Evolutionary conservation across 2,888 invertebrate species (phyloP).

Genomic region (Podotricha telesiphe): DNA sequence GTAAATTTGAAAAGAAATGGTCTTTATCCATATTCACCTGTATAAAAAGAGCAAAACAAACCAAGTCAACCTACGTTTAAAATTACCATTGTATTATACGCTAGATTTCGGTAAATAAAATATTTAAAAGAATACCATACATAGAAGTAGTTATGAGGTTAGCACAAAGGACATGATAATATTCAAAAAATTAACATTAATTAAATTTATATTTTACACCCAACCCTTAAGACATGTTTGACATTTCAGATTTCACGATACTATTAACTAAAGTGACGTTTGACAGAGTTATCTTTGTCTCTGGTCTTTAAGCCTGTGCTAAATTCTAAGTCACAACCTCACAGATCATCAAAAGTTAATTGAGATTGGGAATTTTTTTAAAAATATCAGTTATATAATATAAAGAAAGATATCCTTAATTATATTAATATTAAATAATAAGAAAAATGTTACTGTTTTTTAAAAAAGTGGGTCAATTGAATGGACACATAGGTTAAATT

Average conservation of each 20-base stretch:
- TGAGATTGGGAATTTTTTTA: no score
- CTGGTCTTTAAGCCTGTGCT: no score
- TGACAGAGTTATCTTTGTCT: not conserved
- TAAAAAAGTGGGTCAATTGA: no score
- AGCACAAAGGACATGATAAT: slow-evolving; percentile 5
- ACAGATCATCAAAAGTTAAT: no score
- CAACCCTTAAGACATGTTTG: not conserved
- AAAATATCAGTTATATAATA: no score
- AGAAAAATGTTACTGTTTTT: no score
- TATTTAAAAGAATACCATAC: not conserved
- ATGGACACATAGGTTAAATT: no score
- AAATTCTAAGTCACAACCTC: no score
- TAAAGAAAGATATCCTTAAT: no score
- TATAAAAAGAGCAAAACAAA: slow-evolving; percentile 14
- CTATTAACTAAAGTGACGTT: not conserved
- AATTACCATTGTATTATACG: slow-evolving; percentile 7
- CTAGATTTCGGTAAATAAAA: not conserved
- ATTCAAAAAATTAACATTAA: slow-evolving; percentile 8
- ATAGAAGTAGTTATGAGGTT: not conserved
- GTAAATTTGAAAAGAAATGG: slow-evolving; percentile 33
- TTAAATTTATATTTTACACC: not conserved
- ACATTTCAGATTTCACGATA: slow-evolving; percentile 3
- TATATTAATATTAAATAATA: no score
- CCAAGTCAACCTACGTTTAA: slow-evolving; percentile 6
- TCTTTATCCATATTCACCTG: slow-evolving; percentile 1